A percentile compares a stretch with the other conserved stretches of the same genome.
Evolutionary conservation across 2,888 invertebrate genomes (phyloP).

Genomic region (Fissipunctia ypsillon): DNA sequence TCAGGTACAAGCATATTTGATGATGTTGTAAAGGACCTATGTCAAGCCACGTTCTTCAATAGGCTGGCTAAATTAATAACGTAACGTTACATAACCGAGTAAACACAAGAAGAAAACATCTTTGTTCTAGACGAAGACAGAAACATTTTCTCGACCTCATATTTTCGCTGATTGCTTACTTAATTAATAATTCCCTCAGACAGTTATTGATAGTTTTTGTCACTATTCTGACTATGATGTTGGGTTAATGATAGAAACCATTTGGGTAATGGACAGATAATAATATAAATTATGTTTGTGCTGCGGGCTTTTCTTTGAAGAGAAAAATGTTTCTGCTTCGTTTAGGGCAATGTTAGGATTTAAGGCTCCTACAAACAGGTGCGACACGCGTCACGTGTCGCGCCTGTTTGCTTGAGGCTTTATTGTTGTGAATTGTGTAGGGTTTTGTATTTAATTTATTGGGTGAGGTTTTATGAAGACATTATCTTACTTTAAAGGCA

Average conservation of each 20-base stretch:
- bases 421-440: neutral
- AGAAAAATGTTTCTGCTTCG: slow-evolving; percentile 22
- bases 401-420: too few species aligned
- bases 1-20: too few species aligned
- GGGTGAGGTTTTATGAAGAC: too few species aligned
- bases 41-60: too few species aligned
- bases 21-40: too few species aligned
- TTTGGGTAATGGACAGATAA: slow-evolving; percentile 66
- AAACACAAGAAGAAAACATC: slow-evolving; percentile 2
- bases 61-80: slow-evolving; percentile 6
- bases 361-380: too few species aligned
- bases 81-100: neutral
- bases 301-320: slow-evolving; percentile 4
- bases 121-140: slow-evolving; percentile 24
- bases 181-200: slow-evolving; percentile 60
- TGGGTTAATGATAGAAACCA: slow-evolving; percentile 65
- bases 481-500: too few species aligned
- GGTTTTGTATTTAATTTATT: neutral
- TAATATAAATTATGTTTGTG: slow-evolving; percentile 62
- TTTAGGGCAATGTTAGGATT: neutral
- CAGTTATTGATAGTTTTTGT: slow-evolving; percentile 70
- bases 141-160: slow-evolving; percentile 26
- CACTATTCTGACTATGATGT: slow-evolving; percentile 61
- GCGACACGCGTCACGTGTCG: too few species aligned
- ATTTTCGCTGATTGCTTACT: slow-evolving; percentile 41